These are phyloP conservation scores for Vannuccia rotundouncinata DNA, from an alignment of 2,888 invertebrate genomes.

Conservation along the genomic window DNA sequence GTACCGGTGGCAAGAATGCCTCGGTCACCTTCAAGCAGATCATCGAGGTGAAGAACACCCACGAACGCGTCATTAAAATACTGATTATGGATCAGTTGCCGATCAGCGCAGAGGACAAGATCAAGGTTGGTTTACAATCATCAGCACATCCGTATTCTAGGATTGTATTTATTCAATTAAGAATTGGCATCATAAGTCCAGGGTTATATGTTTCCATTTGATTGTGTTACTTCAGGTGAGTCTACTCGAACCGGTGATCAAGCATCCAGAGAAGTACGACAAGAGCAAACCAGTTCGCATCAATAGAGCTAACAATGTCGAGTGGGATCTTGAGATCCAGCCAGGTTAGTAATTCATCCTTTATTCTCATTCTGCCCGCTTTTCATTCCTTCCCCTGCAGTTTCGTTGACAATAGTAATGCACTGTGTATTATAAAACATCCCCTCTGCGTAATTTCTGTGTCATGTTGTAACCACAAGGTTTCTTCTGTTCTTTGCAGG, in stretches of 20 bases:
- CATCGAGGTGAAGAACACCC: constrained; percentile 55
- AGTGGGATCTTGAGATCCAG: constrained; percentile 46
- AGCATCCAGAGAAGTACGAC: constrained; percentile 45
- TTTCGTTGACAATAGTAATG: not conserved
- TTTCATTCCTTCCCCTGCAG: not conserved
- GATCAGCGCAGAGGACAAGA: constrained; percentile 54
- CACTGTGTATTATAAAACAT: too few species aligned
- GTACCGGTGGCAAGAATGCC: constrained; percentile 50
- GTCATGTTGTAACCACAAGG: not conserved
- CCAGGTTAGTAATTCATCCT: constrained; percentile 35
- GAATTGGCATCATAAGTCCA: too few species aligned
- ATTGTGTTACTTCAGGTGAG: constrained; percentile 46
- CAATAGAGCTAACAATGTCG: constrained; percentile 46
- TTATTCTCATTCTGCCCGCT: not conserved
- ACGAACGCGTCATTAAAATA: constrained; percentile 48
- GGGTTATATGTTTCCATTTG: too few species aligned
- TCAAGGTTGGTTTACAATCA: constrained; percentile 51
- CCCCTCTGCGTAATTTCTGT: too few species aligned
- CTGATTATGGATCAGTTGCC: constrained; percentile 55
- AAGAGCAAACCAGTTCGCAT: constrained; percentile 43
- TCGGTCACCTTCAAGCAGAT: constrained; percentile 45
- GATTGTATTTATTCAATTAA: too few species aligned
- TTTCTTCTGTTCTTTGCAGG: constrained; percentile 30
- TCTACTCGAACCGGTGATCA: constrained; percentile 44
- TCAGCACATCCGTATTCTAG: too few species aligned